Percentiles rank a stretch among this genome's conserved stretches.
These are phyloP conservation scores for Heliconius hermathena DNA, from an alignment of 1,140 invertebrate species.

Conservation along the genomic window DNA sequence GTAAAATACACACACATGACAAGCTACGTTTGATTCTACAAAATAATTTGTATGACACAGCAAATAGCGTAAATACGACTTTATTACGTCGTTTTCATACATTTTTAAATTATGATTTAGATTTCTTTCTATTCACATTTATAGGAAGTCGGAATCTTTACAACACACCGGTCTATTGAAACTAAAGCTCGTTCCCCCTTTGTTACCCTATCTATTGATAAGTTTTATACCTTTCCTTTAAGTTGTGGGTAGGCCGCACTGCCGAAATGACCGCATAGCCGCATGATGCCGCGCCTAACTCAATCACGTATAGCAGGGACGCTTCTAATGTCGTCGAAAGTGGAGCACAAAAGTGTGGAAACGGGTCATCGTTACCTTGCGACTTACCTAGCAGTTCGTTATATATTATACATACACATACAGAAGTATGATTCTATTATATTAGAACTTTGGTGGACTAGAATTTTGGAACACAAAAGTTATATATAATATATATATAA, in stretches of 20 bases:
- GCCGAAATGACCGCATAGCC: slow-evolving; percentile 54
- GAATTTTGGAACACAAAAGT: background rate
- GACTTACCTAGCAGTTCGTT: slow-evolving; percentile 6
- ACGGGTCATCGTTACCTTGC: slow-evolving; percentile 37
- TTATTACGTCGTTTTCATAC: too few species aligned
- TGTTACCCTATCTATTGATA: background rate
- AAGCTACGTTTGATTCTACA: background rate
- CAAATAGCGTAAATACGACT: background rate
- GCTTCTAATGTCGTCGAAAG: slow-evolving; percentile 55
- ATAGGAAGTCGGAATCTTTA: too few species aligned
- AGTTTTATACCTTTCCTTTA: background rate
- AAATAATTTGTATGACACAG: background rate
- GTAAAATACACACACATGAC: slow-evolving; percentile 19
- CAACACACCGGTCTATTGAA: background rate
- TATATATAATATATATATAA: too few species aligned
- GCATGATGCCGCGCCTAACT: slow-evolving; percentile 62
- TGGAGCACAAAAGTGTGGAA: slow-evolving; percentile 51
- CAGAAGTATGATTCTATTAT: background rate
- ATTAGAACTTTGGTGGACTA: background rate
- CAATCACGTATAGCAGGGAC: slow-evolving; percentile 53
- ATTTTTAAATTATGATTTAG: background rate
- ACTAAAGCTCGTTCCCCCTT: background rate
- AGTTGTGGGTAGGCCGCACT: slow-evolving; percentile 36
- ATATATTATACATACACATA: background rate
- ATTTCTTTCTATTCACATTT: too few species aligned